These are phyloP conservation scores for Cossypha heuglini DNA, from an alignment of 2,797 vertebrate species.

Conservation along the genomic window DNA sequence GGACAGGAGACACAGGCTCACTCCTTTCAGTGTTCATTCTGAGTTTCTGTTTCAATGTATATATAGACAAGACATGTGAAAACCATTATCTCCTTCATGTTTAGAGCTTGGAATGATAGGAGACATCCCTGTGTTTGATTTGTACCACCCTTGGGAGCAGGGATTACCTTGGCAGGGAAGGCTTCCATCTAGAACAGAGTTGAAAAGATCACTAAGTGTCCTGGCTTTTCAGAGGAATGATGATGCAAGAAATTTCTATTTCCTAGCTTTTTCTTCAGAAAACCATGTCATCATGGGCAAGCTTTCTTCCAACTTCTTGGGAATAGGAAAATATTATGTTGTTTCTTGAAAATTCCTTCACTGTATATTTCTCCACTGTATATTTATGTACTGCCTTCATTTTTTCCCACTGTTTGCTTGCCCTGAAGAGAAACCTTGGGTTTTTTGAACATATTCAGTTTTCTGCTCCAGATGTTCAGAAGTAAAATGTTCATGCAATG, in stretches of 20 bases:
- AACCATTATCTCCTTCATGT: not conserved
- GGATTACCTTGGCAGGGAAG: slow-evolving; percentile 16
- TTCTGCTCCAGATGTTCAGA: slow-evolving; percentile 28
- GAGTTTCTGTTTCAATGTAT: not conserved
- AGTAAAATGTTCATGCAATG: not conserved
- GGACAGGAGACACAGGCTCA: not conserved
- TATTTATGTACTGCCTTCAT: not conserved
- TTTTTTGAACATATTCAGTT: not conserved
- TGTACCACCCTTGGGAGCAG: not conserved
- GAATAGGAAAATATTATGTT: not conserved
- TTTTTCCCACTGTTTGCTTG: not conserved
- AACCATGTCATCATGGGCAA: not conserved
- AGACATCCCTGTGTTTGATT: not conserved
- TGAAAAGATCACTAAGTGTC: not conserved
- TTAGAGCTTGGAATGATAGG: not conserved
- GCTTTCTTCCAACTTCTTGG: not conserved
- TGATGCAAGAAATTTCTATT: not conserved
- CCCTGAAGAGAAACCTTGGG: not conserved
- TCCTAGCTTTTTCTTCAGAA: not conserved
- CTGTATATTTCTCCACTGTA: not conserved
- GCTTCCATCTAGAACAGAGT: not conserved
- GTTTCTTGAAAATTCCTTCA: slow-evolving; percentile 1
- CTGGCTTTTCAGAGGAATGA: not conserved
- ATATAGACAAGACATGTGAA: not conserved
- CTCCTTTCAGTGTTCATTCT: not conserved